These are phyloP conservation scores for Bombus picipes DNA, from an alignment of 1,140 invertebrate genomes.

Conservation along the genomic window DNA sequence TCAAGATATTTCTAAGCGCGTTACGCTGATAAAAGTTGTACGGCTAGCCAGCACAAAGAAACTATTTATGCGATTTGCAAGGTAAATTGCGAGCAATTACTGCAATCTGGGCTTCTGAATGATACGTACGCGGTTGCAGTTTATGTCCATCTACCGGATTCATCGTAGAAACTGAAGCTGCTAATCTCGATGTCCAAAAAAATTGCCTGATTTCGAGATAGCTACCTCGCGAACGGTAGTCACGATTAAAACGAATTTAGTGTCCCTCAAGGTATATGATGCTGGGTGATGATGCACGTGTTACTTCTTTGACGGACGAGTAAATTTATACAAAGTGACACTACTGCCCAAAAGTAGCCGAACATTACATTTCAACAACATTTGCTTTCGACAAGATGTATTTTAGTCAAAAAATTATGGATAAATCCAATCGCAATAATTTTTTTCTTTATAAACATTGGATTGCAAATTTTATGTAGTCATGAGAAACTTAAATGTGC, in stretches of 20 bases:
- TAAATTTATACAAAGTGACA: background rate
- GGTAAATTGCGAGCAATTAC: constrained; percentile 47
- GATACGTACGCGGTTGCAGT: constrained; percentile 9
- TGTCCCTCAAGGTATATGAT: background rate
- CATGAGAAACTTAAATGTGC: background rate
- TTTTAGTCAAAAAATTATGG: background rate
- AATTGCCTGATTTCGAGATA: background rate
- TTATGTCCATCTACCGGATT: background rate
- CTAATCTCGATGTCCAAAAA: background rate
- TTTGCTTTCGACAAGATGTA: too few relatives aligned
- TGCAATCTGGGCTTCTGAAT: constrained; percentile 11
- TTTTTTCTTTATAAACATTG: background rate
- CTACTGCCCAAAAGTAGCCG: background rate
- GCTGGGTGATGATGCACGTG: too few relatives aligned
- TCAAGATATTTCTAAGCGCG: constrained; percentile 32
- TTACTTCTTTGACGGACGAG: background rate
- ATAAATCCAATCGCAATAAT: too few relatives aligned
- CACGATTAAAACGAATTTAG: background rate
- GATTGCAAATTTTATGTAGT: background rate
- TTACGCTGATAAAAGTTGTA: constrained; percentile 33
- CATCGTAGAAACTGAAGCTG: background rate
- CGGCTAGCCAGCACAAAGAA: constrained; percentile 25
- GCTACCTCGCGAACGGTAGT: background rate
- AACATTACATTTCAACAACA: too few relatives aligned
- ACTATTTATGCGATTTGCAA: constrained; percentile 44